Conservation (phyloP, 23 tunicate species). For the Botrylloides violaceus region DNA sequence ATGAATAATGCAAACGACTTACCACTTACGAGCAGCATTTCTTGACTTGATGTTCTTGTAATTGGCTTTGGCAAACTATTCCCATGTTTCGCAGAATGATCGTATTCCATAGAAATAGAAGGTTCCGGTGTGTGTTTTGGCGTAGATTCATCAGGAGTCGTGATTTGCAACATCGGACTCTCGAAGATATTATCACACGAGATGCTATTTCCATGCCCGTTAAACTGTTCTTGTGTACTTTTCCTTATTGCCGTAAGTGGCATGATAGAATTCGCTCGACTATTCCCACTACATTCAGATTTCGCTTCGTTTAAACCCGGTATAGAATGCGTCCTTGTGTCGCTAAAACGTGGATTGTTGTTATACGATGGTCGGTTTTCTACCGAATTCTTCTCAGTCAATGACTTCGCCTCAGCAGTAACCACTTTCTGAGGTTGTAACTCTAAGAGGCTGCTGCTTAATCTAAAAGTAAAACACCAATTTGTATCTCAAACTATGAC, state of each 20-base stretch:
- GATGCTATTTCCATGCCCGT: conserved; percentile 3
- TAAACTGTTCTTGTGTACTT: background rate
- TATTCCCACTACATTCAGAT: background rate
- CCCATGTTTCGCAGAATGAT: background rate
- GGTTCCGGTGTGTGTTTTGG: background rate
- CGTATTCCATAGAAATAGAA: background rate
- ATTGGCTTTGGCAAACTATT: conserved; percentile 14
- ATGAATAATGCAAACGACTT: no score
- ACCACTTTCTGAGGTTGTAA: conserved; percentile 13
- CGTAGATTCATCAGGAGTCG: background rate
- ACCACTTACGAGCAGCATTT: conserved; percentile 13
- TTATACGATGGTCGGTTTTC: background rate
- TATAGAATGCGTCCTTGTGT: background rate
- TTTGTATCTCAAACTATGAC: no score
- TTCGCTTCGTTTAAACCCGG: background rate
- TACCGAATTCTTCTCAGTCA: conserved; percentile 1
- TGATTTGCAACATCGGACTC: conserved; percentile 8
- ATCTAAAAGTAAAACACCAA: no score
- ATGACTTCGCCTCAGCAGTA: conserved; percentile 4
- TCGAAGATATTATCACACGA: conserved; percentile 24
- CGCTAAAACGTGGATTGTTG: background rate
- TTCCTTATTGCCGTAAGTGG: background rate
- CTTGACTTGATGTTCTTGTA: conserved; percentile 1
- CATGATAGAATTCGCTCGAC: background rate
- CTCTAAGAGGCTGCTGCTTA: conserved; percentile 21